Evolutionary conservation across 2,113 vertebrate species (phyloP).

Genomic region (Chroicocephalus ridibundus): DNA sequence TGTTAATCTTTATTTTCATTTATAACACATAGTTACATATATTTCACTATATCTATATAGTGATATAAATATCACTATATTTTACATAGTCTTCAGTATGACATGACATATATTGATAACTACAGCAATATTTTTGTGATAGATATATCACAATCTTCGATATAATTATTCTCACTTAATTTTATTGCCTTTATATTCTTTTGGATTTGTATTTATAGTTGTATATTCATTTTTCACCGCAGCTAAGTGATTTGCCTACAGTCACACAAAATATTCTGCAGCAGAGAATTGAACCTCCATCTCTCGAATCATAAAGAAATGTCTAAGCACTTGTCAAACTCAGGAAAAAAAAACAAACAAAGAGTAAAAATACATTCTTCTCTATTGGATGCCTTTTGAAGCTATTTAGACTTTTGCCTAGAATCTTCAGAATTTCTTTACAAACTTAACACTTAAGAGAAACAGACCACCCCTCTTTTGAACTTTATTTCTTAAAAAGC

Average conservation of each 20-base stretch:
- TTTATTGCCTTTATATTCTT: neutral
- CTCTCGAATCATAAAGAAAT: neutral
- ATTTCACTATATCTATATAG: no score
- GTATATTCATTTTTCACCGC: neutral
- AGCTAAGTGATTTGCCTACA: neutral
- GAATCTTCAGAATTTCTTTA: neutral
- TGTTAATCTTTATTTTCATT: neutral
- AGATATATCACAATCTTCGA: neutral
- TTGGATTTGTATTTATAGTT: neutral
- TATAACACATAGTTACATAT: no score
- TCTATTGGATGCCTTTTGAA: neutral
- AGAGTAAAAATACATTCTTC: neutral
- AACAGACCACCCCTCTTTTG: neutral
- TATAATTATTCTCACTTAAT: neutral
- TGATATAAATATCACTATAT: no score
- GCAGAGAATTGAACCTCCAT: rapidly evolving
- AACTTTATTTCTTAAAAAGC: neutral
- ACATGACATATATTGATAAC: neutral
- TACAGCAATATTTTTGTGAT: neutral
- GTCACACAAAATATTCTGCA: neutral
- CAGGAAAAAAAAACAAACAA: neutral
- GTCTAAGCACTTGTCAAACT: neutral
- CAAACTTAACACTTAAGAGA: neutral
- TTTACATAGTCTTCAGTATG: neutral
- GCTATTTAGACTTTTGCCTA: neutral